These are phyloP conservation scores for Achroia grisella DNA, from an alignment of 1,140 invertebrate genomes.

Conservation along the genomic window DNA sequence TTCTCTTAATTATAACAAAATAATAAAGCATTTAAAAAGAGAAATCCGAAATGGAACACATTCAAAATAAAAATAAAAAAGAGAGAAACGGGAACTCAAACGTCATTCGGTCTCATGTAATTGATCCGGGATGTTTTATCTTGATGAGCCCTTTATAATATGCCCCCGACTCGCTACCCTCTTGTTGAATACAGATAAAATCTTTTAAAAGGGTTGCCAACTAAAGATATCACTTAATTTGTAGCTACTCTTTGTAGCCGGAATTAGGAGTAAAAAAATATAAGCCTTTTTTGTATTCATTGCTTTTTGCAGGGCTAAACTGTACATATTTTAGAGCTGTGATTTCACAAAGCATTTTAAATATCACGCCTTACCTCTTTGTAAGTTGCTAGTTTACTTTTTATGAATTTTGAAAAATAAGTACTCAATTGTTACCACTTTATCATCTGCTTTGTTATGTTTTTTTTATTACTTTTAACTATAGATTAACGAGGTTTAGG, in stretches of 20 bases:
- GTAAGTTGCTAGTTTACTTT: slow-evolving; percentile 45
- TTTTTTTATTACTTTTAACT: too few species aligned
- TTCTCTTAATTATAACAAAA: slow-evolving; percentile 9
- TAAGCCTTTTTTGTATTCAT: slow-evolving; percentile 35
- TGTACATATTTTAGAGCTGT: slow-evolving; percentile 27
- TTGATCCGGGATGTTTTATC: slow-evolving; percentile 71
- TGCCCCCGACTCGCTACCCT: slow-evolving; percentile 64
- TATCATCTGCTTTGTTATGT: slow-evolving; percentile 50
- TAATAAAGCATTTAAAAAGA: slow-evolving; percentile 12
- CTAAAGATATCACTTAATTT: slow-evolving; percentile 72
- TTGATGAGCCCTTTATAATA: slow-evolving; percentile 68
- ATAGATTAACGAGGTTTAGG: too few species aligned
- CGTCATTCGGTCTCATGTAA: slow-evolving; percentile 65
- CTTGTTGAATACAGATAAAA: slow-evolving; percentile 59
- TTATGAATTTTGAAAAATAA: too few species aligned
- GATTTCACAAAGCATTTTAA: slow-evolving; percentile 47
- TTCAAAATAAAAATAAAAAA: slow-evolving; percentile 32
- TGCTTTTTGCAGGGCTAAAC: slow-evolving; percentile 34
- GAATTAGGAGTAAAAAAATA: slow-evolving; percentile 53
- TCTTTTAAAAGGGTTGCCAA: slow-evolving; percentile 70
- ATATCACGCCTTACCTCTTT: slow-evolving; percentile 35
- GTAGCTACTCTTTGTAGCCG: slow-evolving; percentile 66
- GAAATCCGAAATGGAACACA: slow-evolving; percentile 17
- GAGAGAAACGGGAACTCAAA: slow-evolving; percentile 55
- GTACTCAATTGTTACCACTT: too few species aligned